phyloP scores from a whole-genome alignment of 2,888 invertebrate species.

The Cheiracanthium punctorium region DNA sequence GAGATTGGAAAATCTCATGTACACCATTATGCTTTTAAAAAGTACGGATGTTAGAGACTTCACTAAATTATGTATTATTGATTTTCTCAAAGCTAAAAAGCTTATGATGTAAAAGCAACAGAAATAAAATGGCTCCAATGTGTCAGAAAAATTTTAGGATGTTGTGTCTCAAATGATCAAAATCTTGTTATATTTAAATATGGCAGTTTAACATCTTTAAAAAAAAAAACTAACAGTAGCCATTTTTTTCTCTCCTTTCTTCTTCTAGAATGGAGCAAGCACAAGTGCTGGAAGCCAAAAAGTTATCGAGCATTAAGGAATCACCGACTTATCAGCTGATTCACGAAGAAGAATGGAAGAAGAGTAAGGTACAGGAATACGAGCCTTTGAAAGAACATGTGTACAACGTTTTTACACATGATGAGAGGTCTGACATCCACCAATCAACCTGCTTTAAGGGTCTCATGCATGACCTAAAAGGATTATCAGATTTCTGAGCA shows the following conservation, averaged over 20 bases:
- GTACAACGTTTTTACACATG: constrained; percentile 35
- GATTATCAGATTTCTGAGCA: constrained; percentile 45
- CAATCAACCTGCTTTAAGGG: constrained; percentile 68
- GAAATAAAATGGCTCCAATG: no score
- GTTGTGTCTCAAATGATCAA: no score
- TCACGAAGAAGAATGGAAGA: constrained; percentile 71
- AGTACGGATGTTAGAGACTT: no score
- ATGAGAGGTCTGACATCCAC: constrained; percentile 47
- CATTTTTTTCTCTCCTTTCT: background rate
- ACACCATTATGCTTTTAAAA: no score
- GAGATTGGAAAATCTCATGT: no score
- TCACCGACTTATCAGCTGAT: constrained; percentile 73
- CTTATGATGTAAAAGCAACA: no score
- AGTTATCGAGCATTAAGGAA: constrained; percentile 30
- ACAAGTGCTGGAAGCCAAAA: constrained; percentile 36
- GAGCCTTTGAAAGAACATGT: constrained; percentile 69
- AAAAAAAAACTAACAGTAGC: no score
- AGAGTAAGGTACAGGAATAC: constrained; percentile 67
- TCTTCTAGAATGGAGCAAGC: background rate
- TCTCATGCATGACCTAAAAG: constrained; percentile 54
- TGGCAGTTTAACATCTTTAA: no score
- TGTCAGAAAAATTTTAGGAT: no score
- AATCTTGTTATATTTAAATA: no score
- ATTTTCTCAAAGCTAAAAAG: no score
- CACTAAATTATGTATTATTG: no score